Evolutionary conservation across 2,888 invertebrate species (phyloP).

Genomic region (Scrobipalpa costella): DNA sequence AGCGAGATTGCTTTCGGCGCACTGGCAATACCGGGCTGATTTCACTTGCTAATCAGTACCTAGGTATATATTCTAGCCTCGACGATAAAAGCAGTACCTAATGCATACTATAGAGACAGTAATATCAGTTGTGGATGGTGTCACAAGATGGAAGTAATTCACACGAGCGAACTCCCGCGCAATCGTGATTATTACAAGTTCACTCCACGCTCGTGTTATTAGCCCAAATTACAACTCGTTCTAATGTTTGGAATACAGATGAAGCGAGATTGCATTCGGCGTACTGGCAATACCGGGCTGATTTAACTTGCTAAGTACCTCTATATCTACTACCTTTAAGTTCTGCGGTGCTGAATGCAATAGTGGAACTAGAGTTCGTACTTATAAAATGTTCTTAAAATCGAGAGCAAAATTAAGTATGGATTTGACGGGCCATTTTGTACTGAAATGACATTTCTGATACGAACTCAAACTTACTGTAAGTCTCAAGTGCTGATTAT

Average conservation of each 20-base stretch:
- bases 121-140: slow-evolving; percentile 20
- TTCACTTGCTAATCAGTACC: slow-evolving; percentile 13
- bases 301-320: slow-evolving; percentile 14
- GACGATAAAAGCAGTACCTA: too few relatives aligned
- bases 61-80: too few relatives aligned
- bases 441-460: too few relatives aligned
- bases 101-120: too few relatives aligned
- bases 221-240: slow-evolving; percentile 27
- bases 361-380: neutral
- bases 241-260: slow-evolving; percentile 26
- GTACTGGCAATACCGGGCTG: slow-evolving; percentile 13
- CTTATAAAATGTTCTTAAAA: too few relatives aligned
- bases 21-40: slow-evolving; percentile 18
- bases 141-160: too few relatives aligned
- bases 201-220: slow-evolving; percentile 28
- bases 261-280: slow-evolving; percentile 21
- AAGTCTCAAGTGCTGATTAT: too few relatives aligned
- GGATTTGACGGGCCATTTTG: too few relatives aligned
- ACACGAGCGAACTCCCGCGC: slow-evolving; percentile 26
- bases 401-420: too few relatives aligned
- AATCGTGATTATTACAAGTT: slow-evolving; percentile 28
- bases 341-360: neutral
- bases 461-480: too few relatives aligned
- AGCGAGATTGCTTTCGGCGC: slow-evolving; percentile 21
- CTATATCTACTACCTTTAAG: too few relatives aligned